phyloP scores from a whole-genome alignment of 1,140 invertebrate genomes.

The Onthophagus taurus region DNA sequence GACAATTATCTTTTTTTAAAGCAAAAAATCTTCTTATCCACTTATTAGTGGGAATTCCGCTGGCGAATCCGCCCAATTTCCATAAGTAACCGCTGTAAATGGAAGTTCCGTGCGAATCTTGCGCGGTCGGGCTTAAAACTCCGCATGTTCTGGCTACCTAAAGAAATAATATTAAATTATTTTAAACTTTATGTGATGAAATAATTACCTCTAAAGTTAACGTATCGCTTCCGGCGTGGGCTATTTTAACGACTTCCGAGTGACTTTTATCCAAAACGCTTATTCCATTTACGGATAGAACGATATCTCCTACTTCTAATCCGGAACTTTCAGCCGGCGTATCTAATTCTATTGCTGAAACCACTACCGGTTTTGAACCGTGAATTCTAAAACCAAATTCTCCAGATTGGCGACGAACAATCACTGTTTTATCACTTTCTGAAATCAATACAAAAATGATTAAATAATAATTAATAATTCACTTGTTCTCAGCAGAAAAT shows the following conservation, averaged over 20 bases:
- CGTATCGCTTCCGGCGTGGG: slow-evolving; percentile 76
- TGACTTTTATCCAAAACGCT: slow-evolving; percentile 86
- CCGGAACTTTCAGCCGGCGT: slow-evolving; percentile 85
- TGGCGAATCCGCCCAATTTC: slow-evolving; percentile 52
- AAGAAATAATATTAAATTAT: no score
- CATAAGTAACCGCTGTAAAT: slow-evolving; percentile 72
- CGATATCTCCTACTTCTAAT: slow-evolving; percentile 87
- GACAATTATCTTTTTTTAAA: slow-evolving; percentile 81
- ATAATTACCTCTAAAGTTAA: slow-evolving; percentile 65
- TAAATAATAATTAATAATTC: no score
- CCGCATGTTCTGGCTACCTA: slow-evolving; percentile 76
- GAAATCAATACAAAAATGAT: no score
- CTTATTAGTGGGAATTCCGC: slow-evolving; percentile 48
- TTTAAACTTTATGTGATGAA: no score
- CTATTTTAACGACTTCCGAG: slow-evolving; percentile 89
- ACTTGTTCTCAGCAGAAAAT: no score
- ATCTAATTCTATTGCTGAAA: slow-evolving; percentile 87
- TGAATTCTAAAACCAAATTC: slow-evolving; percentile 95
- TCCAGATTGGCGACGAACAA: slow-evolving; percentile 69
- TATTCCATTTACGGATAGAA: slow-evolving; percentile 83
- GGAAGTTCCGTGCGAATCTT: slow-evolving; percentile 47
- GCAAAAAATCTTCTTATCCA: slow-evolving; percentile 90
- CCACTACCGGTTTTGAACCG: slow-evolving; percentile 88
- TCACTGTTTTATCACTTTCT: slow-evolving; percentile 77
- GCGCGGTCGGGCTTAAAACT: slow-evolving; percentile 54